Evolutionary conservation across 2,113 vertebrate genomes (phyloP), one percentile per base, ranked within the genome.

Genomic region (Pomatostomus ruficeps): DNA sequence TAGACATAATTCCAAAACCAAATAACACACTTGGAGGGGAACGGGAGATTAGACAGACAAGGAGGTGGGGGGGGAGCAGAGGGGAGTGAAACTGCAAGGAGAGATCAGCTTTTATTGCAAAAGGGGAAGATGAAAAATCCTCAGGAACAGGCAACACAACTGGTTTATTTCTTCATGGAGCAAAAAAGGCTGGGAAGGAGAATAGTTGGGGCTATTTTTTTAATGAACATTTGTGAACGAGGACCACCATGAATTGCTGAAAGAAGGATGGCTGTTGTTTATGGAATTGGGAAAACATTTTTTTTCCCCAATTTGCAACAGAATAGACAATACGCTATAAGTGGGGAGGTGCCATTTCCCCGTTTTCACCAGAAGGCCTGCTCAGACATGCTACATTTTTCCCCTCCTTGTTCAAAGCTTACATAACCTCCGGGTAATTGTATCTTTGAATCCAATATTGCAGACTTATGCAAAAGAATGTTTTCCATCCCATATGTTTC

Each of bases 1-100:
- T 97, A 98, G 95, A 98, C 96, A 96, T 98, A 98, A 98, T 98
- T 98, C 97, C 97, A 95, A 98, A 98, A 97, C 97, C 97, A 98
- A 98, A 98, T 98, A 98, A 96, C 19, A 26, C 90, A 89, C 93
- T 98, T 95, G 84, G 97, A 98, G 94, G 97, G 95, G 95, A 97
- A 96, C 14, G 67, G 95, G 96, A 97, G 97, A 98, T 98, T 97
- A 98, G 93, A 97, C 92, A 96, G 96, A 91, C 74, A 80, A 97
- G 95, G 91, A 85, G 71, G 74, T 40, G 59, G 82, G 96, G 96
- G 94, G 95, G 74, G 48, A 90, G 85, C 9, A 4, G 93, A 95
- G 96, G 81, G 74, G 51, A 96, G 94, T 24, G 66, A 97, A 97
- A 91, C 96, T 94, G 94, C 92, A 91, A 94, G 67, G 67, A 97